Conservation (phyloP, 1,140 invertebrate species). For the Drosophila bifasciata region DNA sequence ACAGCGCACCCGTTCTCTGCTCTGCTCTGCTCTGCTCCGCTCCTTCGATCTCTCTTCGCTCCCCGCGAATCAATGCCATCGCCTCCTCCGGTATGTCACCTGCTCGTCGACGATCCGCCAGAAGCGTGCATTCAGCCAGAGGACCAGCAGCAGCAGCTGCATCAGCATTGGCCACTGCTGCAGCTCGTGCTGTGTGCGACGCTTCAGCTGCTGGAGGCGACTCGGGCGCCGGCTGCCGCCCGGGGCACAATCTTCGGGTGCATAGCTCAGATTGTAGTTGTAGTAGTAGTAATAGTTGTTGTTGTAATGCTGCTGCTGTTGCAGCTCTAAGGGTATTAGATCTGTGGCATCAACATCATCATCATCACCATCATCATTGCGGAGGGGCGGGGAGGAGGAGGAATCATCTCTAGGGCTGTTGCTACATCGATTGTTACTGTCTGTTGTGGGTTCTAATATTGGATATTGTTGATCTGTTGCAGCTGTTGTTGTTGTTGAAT, state of each 20-base stretch:
- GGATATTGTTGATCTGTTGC: slow-evolving; percentile 34
- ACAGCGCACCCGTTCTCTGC: neutral
- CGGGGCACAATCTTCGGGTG: slow-evolving; percentile 43
- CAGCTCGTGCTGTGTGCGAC: slow-evolving; percentile 68
- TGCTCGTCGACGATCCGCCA: slow-evolving; percentile 73
- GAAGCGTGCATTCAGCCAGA: slow-evolving; percentile 77
- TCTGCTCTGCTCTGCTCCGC: no score
- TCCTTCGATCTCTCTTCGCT: slow-evolving; percentile 14
- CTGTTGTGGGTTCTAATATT: slow-evolving; percentile 17
- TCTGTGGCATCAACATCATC: slow-evolving; percentile 39
- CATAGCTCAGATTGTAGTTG: slow-evolving; percentile 80
- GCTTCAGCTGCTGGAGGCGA: slow-evolving; percentile 60
- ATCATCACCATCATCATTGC: no score
- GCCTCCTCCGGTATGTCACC: slow-evolving; percentile 53
- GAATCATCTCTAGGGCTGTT: slow-evolving; percentile 29
- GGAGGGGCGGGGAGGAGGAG: no score
- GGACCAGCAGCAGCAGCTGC: slow-evolving; percentile 66
- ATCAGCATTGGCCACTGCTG: slow-evolving; percentile 77
- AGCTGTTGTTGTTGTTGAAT: slow-evolving; percentile 41
- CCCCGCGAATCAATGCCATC: slow-evolving; percentile 44
- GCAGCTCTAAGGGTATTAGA: slow-evolving; percentile 52
- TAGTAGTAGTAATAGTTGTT: slow-evolving; percentile 82
- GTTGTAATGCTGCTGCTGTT: slow-evolving; percentile 58
- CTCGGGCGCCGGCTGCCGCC: slow-evolving; percentile 23
- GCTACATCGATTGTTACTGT: slow-evolving; percentile 48